Percentiles rank a stretch among this genome's conserved stretches.
Evolutionary conservation across 2,888 invertebrate species (phyloP).

Genomic region (Rambutsinella grinnellia): DNA sequence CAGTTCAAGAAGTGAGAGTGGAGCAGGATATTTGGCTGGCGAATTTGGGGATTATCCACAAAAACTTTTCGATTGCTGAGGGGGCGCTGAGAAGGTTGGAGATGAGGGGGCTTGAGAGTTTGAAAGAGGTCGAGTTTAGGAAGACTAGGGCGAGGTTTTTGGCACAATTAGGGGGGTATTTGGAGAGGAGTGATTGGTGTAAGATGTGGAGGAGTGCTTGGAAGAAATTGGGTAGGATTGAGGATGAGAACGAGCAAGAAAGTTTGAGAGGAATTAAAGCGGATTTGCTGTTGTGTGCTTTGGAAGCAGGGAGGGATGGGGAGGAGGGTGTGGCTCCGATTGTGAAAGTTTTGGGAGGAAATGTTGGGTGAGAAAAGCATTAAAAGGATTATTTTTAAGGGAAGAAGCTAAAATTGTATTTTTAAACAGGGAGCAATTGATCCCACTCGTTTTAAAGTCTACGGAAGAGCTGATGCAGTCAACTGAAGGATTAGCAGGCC

Average conservation of each 20-base stretch:
- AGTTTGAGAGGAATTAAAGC: slow-evolving; percentile 8
- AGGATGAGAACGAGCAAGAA: not conserved
- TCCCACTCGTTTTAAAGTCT: not conserved
- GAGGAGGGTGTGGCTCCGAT: too few species aligned
- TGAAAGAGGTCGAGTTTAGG: slow-evolving; percentile 11
- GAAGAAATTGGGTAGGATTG: slow-evolving; percentile 23
- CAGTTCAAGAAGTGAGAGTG: slow-evolving; percentile 18
- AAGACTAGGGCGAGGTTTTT: slow-evolving; percentile 19
- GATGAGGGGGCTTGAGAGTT: not conserved
- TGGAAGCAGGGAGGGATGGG: too few species aligned
- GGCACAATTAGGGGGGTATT: not conserved
- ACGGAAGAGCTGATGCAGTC: not conserved
- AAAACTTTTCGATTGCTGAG: slow-evolving; percentile 8
- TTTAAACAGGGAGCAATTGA: not conserved
- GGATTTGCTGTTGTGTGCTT: slow-evolving; percentile 17
- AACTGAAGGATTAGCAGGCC: not conserved
- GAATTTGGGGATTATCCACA: slow-evolving; percentile 14
- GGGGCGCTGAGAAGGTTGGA: slow-evolving; percentile 4
- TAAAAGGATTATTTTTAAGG: too few species aligned
- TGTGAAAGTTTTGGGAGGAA: not conserved
- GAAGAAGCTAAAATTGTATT: not conserved
- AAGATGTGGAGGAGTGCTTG: slow-evolving; percentile 31
- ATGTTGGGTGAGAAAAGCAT: slow-evolving; percentile 11
- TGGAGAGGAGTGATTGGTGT: slow-evolving; percentile 12
- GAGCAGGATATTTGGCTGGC: slow-evolving; percentile 38